These are phyloP conservation scores for Pristionchus maxplancki DNA, from an alignment of 2,888 invertebrate genomes.

Conservation along the genomic window DNA sequence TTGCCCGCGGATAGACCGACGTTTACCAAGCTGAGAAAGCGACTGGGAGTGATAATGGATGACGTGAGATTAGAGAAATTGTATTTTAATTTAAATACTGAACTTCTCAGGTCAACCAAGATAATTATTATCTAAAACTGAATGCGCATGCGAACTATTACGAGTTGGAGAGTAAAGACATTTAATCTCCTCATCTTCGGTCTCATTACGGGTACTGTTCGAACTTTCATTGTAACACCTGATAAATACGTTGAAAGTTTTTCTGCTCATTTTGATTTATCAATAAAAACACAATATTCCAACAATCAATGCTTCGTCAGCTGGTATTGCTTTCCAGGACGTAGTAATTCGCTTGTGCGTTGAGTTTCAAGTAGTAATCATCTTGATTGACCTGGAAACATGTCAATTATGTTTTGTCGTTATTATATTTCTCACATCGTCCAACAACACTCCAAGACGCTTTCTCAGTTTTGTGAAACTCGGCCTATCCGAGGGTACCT, in stretches of 20 bases:
- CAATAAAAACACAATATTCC: too few species aligned
- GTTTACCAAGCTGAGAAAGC: neutral
- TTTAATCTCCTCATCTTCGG: neutral
- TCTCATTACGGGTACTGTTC: neutral
- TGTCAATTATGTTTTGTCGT: too few species aligned
- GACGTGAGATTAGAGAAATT: neutral
- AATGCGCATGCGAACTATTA: neutral
- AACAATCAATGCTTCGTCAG: too few species aligned
- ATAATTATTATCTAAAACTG: slow-evolving; percentile 9
- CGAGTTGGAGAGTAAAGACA: neutral
- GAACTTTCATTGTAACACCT: neutral
- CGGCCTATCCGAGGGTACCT: neutral
- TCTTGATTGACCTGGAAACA: neutral
- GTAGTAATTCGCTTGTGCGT: neutral
- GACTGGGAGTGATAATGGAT: neutral
- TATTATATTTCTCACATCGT: neutral
- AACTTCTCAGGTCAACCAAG: neutral
- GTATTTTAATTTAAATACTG: neutral
- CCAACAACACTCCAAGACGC: neutral
- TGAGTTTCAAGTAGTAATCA: slow-evolving; percentile 26
- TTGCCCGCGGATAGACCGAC: neutral
- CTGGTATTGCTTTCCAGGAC: neutral
- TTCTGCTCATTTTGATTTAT: neutral
- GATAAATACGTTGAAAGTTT: neutral
- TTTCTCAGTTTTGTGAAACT: neutral